A percentile compares a stretch with the other conserved stretches of the same genome.
phyloP scores from a whole-genome alignment of 2,888 invertebrate genomes.

The Rotaria socialis region DNA sequence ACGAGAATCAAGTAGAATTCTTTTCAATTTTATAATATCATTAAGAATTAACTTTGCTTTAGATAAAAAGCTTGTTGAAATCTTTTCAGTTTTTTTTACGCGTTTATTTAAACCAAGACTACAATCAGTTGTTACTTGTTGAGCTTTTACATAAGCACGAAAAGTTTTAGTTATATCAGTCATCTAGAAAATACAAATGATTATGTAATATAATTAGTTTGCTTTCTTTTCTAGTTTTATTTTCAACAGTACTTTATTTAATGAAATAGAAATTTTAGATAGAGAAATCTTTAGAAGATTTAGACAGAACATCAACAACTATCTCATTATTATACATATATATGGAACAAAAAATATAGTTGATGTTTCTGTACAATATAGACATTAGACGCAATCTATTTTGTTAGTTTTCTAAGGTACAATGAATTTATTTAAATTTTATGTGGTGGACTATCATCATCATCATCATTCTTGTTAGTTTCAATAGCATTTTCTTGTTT shows the following conservation, averaged over 20 bases:
- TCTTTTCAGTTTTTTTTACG: not conserved
- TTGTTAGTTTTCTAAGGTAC: not conserved
- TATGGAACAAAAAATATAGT: not conserved
- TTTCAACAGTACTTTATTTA: not conserved
- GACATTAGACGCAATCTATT: not conserved
- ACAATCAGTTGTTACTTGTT: not conserved
- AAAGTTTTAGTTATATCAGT: constrained; percentile 11
- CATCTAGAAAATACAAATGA: not conserved
- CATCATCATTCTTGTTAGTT: no score
- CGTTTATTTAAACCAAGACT: not conserved
- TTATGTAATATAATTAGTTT: not conserved
- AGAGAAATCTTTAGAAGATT: not conserved
- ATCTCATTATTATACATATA: not conserved
- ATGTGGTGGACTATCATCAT: not conserved
- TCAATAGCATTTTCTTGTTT: not conserved
- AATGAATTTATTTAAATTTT: not conserved
- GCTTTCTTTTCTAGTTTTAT: no score
- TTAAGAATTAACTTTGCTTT: not conserved
- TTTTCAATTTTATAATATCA: not conserved
- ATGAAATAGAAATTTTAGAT: not conserved
- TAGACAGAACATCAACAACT: not conserved
- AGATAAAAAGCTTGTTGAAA: not conserved
- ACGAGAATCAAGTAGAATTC: not conserved
- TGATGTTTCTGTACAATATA: constrained; percentile 17
- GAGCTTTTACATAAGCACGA: not conserved